Evolutionary conservation across 1,140 invertebrate genomes (phyloP).

Genomic region (Drosophila mayri): DNA sequence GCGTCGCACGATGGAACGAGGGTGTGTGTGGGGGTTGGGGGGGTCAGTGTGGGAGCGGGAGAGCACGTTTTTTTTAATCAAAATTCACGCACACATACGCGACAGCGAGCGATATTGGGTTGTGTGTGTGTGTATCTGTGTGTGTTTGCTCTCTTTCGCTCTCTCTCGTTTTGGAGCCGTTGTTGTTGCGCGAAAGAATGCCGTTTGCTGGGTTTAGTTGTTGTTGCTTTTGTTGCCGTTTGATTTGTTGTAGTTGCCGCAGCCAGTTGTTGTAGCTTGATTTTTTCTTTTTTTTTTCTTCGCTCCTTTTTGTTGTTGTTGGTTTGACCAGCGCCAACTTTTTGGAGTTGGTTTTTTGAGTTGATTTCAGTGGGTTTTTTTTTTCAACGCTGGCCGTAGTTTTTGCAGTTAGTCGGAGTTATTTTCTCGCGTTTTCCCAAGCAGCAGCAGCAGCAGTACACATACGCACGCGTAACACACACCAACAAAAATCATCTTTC

Average conservation of each 20-base stretch:
- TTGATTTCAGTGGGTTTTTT: conserved; percentile 37
- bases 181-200: conserved; percentile 84
- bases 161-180: conserved; percentile 41
- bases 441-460: conserved; percentile 17
- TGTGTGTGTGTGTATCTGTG: conserved; percentile 14
- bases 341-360: conserved; percentile 48
- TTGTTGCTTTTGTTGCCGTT: conserved; percentile 54
- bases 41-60: conserved; percentile 43
- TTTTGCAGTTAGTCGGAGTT: conserved; percentile 30
- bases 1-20: conserved; percentile 26
- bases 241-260: conserved; percentile 56
- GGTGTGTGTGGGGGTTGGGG: conserved; percentile 42
- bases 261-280: conserved; percentile 54
- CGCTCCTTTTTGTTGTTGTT: conserved; percentile 46
- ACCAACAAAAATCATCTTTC: conserved; percentile 46
- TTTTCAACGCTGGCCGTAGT: conserved; percentile 15
- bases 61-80: conserved; percentile 81
- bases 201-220: conserved; percentile 79
- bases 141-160: conserved; percentile 53
- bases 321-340: conserved; percentile 57
- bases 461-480: conserved; percentile 36
- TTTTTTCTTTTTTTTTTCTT: conserved; percentile 35
- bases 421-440: conserved; percentile 44
- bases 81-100: conserved; percentile 57
- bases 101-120: conserved; percentile 24